phyloP scores from a whole-genome alignment of 2,888 invertebrate genomes.

The Lycia hirtaria region DNA sequence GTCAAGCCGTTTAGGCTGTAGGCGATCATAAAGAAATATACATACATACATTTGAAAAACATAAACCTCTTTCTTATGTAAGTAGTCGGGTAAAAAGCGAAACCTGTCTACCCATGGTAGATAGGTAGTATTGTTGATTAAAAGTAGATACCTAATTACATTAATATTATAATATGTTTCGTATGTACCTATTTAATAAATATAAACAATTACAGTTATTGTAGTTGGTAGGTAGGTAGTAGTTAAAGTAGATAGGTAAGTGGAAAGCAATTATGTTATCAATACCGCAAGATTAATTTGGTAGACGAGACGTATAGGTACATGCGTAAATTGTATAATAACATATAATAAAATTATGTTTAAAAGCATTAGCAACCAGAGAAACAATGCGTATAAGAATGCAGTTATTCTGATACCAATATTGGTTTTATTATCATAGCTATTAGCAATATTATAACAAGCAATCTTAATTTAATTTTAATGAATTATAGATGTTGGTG shows the following conservation, averaged over 20 bases:
- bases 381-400: constrained; percentile 8
- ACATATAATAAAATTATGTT: constrained; percentile 27
- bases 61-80: too few species aligned
- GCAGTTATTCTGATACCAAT: constrained; percentile 40
- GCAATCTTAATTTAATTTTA: constrained; percentile 3
- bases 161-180: too few species aligned
- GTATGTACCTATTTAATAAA: too few species aligned
- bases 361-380: constrained; percentile 8
- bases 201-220: not conserved
- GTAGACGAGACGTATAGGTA: constrained; percentile 3
- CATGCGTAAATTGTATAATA: constrained; percentile 23
- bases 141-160: too few species aligned
- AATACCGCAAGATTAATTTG: constrained; percentile 14
- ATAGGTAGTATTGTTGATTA: too few species aligned
- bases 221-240: constrained; percentile 8
- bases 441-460: too few species aligned
- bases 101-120: too few species aligned
- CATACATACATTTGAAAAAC: too few species aligned
- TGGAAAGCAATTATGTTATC: constrained; percentile 15
- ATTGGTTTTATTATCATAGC: constrained; percentile 33
- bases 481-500: not conserved
- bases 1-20: too few species aligned
- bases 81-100: too few species aligned
- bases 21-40: too few species aligned
- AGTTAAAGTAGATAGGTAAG: constrained; percentile 2